Base-by-base conservation (phyloP, 1,140 invertebrate genomes). In the Pogonus chalceus region DNA sequence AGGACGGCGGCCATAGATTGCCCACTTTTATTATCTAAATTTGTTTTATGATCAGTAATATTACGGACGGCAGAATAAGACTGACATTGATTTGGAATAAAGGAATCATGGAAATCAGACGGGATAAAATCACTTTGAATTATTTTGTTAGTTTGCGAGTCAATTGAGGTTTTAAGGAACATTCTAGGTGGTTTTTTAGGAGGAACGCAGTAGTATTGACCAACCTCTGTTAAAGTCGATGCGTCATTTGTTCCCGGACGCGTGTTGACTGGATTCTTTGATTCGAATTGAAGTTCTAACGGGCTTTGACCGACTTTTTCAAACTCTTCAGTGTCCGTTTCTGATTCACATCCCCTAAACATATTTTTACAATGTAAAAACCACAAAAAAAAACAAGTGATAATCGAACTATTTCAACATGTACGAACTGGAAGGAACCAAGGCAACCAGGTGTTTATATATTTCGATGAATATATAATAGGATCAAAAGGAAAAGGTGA, bases 271-370 rank as follows among this genome's bases (percentile, higher is more conserved):
- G 58, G 52, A 21, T 49, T 50, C 23, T 43, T 51, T 35, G 63
- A 61, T 24, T 65, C 62, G 53, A 65, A 69, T 53, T 76, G 74
- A 18, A 72, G 67, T 31, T 81, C 76, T 16, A 74, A 70, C 0
- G 74, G 74, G 56, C 76, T 79, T 62, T 81, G 82, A 16, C 78
- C 75, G 18, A 90, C 78, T 65, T 85, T 87, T 65, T 90, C 87
- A 69, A 90, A 90, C 58, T 89, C 87, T 65, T 88, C 85, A 0
- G 84, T 85, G 60, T 90, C 86, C 0, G 84, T 87, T 72, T 88
- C 86, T 2, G 85, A 89, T 63, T 88, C 87, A 59, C 82, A 84
- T 47, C 79, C 82, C 62, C 80, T 83, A 66, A 60, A 62, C n/a
- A n/a, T n/a, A n/a, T n/a, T n/a, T n/a, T n/a, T n/a, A n/a, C n/a